phyloP scores from a whole-genome alignment of 2,113 vertebrate genomes.

The Haplochromis burtoni region DNA sequence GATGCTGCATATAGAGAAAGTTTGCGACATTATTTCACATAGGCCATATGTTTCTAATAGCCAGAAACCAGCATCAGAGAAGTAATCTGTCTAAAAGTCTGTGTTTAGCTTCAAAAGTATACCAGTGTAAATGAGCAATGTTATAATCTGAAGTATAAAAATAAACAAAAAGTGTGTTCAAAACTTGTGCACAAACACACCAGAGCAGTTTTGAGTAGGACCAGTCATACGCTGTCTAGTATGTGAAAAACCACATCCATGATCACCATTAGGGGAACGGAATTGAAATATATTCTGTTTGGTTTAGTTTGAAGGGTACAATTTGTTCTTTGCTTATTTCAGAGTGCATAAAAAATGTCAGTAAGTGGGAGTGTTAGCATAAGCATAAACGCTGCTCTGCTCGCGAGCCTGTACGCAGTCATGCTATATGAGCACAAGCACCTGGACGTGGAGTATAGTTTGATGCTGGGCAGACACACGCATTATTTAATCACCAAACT shows the following conservation, averaged over 20 bases:
- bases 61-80: not conserved
- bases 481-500: not conserved
- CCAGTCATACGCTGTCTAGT: not conserved
- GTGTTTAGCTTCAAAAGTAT: not conserved
- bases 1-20: not conserved
- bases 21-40: not conserved
- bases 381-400: not conserved
- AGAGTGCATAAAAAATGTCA: not conserved
- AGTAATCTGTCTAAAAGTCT: not conserved
- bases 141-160: not conserved
- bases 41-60: constrained; percentile 10
- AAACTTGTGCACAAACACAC: not conserved
- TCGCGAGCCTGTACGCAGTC: not conserved
- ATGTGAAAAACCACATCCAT: not conserved
- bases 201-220: not conserved
- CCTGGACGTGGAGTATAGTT: not conserved
- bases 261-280: not conserved
- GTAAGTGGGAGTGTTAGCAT: not conserved
- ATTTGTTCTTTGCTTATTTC: constrained; percentile 17
- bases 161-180: not conserved
- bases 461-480: not conserved
- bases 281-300: constrained; percentile 4
- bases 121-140: not conserved
- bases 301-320: constrained; percentile 10
- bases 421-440: not conserved